phyloP scores from a whole-genome alignment of 2,888 invertebrate genomes.

The Rhodophaea formosa region DNA sequence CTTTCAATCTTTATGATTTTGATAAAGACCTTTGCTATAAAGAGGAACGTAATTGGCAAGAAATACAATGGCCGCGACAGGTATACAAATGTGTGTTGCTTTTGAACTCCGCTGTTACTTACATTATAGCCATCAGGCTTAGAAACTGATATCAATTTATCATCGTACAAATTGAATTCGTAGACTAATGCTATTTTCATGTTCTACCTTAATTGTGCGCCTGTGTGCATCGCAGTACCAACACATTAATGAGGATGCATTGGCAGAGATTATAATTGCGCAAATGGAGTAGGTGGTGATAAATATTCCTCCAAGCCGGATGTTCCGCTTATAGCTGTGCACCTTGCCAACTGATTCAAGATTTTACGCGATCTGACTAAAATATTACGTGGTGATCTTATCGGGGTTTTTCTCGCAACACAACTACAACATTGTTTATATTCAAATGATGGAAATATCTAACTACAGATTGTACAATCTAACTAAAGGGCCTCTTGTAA shows the following conservation, averaged over 20 bases:
- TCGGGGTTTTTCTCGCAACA: constrained; percentile 6
- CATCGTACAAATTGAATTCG: neutral
- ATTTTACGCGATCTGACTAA: constrained; percentile 17
- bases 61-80: too few species aligned
- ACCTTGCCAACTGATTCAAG: constrained; percentile 25
- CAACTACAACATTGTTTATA: neutral
- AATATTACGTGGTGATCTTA: constrained; percentile 7
- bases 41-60: too few species aligned
- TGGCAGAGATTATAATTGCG: constrained; percentile 13
- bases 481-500: too few species aligned
- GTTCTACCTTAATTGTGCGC: neutral
- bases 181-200: neutral
- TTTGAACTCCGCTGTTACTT: too few species aligned
- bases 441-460: constrained; percentile 1
- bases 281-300: constrained; percentile 22
- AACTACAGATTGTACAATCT: too few species aligned
- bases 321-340: constrained; percentile 24
- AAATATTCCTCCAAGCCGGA: constrained; percentile 27
- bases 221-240: neutral
- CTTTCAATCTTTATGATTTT: too few species aligned
- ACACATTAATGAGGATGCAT: constrained; percentile 1
- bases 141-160: too few species aligned
- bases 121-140: too few species aligned
- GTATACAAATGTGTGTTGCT: too few species aligned
- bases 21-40: too few species aligned